A percentile compares a stretch with the other conserved stretches of the same genome.
These are phyloP conservation scores for Rhabdomys pumilio DNA, from an alignment of 2,797 vertebrate species.

Conservation along the genomic window DNA sequence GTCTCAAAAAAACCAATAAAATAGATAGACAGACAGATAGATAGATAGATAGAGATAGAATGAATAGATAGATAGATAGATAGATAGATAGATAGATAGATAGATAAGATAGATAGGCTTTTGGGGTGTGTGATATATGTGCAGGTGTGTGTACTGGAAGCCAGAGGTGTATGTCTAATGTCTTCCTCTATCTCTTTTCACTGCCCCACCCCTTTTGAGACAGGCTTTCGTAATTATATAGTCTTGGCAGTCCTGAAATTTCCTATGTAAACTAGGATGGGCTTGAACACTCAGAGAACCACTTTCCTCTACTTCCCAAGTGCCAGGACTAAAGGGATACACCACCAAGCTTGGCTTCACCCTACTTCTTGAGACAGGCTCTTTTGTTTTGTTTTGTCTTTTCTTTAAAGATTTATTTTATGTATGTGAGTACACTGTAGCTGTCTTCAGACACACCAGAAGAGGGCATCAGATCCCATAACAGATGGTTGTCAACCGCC, in stretches of 20 bases:
- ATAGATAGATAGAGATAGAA: too few relatives aligned
- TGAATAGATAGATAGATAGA: too few relatives aligned
- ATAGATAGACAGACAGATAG: background rate
- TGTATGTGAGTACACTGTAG: too few relatives aligned
- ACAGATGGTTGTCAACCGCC: too few relatives aligned
- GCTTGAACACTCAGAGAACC: background rate
- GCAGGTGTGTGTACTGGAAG: too few relatives aligned
- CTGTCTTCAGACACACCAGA: too few relatives aligned
- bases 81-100: background rate
- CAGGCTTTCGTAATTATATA: background rate
- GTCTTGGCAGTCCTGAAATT: background rate
- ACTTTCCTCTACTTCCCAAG: background rate
- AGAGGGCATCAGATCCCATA: too few relatives aligned
- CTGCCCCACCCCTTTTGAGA: accelerated
- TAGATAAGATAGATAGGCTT: too few relatives aligned
- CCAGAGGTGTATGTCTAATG: background rate
- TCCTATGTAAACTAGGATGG: background rate
- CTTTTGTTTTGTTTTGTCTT: background rate
- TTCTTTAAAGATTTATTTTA: too few relatives aligned
- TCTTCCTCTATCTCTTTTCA: background rate
- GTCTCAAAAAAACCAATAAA: background rate
- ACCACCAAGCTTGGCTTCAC: background rate
- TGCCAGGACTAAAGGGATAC: background rate
- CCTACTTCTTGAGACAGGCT: background rate
- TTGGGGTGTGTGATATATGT: background rate